Evolutionary conservation across 1,140 invertebrate genomes (phyloP).

Genomic region (Hyles vespertilio): DNA sequence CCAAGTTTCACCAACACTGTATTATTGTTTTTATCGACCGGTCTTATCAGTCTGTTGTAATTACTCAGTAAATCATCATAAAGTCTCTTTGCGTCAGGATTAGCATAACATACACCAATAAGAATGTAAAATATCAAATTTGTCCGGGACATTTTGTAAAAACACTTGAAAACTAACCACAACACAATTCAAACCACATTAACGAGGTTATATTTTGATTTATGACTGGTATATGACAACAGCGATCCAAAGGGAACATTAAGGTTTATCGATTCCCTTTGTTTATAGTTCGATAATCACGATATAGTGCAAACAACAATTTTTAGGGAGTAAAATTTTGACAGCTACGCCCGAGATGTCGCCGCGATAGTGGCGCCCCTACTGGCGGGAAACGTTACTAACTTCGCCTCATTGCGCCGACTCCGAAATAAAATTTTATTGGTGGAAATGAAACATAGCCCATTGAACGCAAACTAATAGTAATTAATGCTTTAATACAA

Average conservation of each 20-base stretch:
- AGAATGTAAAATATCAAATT: constrained; percentile 32
- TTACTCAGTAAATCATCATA: constrained; percentile 97
- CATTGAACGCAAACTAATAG: constrained; percentile 7
- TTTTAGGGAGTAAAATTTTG: constrained; percentile 42
- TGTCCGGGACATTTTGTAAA: constrained; percentile 21
- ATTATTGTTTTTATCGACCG: constrained; percentile 94
- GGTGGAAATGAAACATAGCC: neutral
- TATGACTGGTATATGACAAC: too few species aligned
- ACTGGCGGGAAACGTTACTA: constrained; percentile 41
- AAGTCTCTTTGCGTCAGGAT: constrained; percentile 93
- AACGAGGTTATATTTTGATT: too few species aligned
- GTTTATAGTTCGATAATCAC: too few species aligned
- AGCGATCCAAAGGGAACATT: too few species aligned
- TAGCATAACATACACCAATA: constrained; percentile 68
- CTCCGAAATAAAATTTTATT: constrained; percentile 37
- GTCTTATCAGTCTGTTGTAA: constrained; percentile 96
- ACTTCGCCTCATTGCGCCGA: constrained; percentile 41
- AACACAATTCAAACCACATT: neutral
- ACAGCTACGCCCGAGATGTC: constrained; percentile 57
- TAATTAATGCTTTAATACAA: neutral
- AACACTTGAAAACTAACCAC: constrained; percentile 7
- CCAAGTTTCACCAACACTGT: constrained; percentile 95
- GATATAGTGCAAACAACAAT: constrained; percentile 5
- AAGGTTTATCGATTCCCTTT: too few species aligned
- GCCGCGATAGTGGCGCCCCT: constrained; percentile 54